Percentiles rank a stretch among this genome's conserved stretches.
Conservation (phyloP, 2,888 invertebrate genomes). For the Dicranocentrus wangi region DNA sequence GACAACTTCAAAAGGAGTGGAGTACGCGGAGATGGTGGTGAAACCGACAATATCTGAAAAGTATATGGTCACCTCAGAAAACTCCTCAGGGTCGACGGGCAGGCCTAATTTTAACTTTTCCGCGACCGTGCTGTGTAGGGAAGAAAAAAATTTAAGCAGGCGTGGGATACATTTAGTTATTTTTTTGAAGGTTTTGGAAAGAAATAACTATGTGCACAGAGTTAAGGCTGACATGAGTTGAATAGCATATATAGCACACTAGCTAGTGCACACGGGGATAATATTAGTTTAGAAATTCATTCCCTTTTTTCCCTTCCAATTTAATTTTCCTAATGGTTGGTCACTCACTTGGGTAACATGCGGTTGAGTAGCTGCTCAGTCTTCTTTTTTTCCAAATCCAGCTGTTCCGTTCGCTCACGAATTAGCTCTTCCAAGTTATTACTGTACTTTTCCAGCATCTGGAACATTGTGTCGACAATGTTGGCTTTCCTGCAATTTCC, state of each 20-base stretch:
- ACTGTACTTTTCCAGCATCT: constrained; percentile 96
- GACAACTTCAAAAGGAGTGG: constrained; percentile 92
- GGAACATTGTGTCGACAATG: constrained; percentile 97
- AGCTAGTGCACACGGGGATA: too few species aligned
- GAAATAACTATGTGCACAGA: too few species aligned
- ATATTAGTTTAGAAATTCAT: constrained; percentile 24
- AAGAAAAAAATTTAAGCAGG: too few species aligned
- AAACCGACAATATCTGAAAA: too few species aligned
- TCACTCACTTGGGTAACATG: constrained; percentile 84
- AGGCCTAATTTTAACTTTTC: constrained; percentile 91
- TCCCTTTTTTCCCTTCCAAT: constrained; percentile 5
- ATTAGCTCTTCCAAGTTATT: constrained; percentile 95
- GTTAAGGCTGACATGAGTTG: too few species aligned
- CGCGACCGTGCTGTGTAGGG: constrained; percentile 84
- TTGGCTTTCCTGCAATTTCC: constrained; percentile 64
- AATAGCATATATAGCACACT: too few species aligned
- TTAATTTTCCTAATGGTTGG: constrained; percentile 49
- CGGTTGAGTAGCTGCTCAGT: constrained; percentile 92
- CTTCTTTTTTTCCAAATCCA: constrained; percentile 96
- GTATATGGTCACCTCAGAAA: constrained; percentile 88
- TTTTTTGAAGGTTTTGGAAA: too few species aligned
- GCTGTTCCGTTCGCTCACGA: constrained; percentile 91
- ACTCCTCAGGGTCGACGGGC: constrained; percentile 91
- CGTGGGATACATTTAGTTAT: too few species aligned
- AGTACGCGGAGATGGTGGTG: constrained; percentile 92